phyloP scores from a whole-genome alignment of 2,888 invertebrate genomes.

The Apocheima hispidaria region DNA sequence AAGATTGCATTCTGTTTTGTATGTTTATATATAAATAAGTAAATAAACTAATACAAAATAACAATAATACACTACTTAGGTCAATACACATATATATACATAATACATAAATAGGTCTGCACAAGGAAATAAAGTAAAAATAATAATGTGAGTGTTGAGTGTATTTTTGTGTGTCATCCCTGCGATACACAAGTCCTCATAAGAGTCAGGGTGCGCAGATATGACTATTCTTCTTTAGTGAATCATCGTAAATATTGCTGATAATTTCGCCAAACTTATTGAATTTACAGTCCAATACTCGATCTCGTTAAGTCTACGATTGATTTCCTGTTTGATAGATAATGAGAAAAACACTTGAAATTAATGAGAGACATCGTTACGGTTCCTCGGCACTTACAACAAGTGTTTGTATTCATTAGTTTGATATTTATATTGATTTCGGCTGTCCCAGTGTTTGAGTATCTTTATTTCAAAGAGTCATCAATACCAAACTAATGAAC shows the following conservation, averaged over 20 bases:
- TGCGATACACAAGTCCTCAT: too few relatives aligned
- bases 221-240: too few relatives aligned
- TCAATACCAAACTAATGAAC: neutral
- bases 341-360: slow-evolving; percentile 47
- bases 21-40: too few relatives aligned
- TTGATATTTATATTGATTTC: slow-evolving; percentile 13
- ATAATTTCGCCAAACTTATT: neutral
- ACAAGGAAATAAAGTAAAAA: too few relatives aligned
- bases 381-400: slow-evolving; percentile 17
- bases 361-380: slow-evolving; percentile 62
- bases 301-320: slow-evolving; percentile 13
- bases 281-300: slow-evolving; percentile 1
- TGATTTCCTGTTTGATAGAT: slow-evolving; percentile 28
- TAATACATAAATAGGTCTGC: too few relatives aligned
- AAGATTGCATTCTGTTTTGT: too few relatives aligned
- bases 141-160: too few relatives aligned
- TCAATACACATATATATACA: too few relatives aligned
- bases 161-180: too few relatives aligned
- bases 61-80: too few relatives aligned
- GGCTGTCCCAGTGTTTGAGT: neutral
- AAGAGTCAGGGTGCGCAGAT: too few relatives aligned
- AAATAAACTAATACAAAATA: too few relatives aligned
- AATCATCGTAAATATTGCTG: neutral
- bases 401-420: slow-evolving; percentile 22
- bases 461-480: neutral